Conservation (phyloP, 2,888 invertebrate species). For the Epirrita christyi region DNA sequence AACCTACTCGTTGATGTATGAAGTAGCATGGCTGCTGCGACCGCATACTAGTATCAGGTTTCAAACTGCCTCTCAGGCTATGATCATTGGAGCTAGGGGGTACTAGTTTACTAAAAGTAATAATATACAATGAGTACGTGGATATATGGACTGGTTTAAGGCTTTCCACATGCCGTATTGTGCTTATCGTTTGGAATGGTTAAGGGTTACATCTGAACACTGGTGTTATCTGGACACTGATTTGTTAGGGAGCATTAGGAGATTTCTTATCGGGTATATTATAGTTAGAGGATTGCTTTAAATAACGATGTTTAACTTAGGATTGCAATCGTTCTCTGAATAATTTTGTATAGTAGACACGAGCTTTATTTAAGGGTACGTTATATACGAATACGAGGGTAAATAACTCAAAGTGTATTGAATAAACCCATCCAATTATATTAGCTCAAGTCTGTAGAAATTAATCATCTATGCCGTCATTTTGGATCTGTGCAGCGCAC, state of each 20-base stretch:
- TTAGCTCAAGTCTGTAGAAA: conserved; percentile 6
- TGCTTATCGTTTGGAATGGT: conserved; percentile 16
- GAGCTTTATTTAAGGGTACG: too few species aligned
- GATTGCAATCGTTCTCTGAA: too few species aligned
- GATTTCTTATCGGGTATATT: conserved; percentile 22
- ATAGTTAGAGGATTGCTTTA: too few species aligned
- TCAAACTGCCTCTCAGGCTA: conserved; percentile 30
- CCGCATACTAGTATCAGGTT: conserved; percentile 35
- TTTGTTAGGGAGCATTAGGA: conserved; percentile 19
- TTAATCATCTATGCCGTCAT: conserved; percentile 16
- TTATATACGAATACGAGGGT: too few species aligned
- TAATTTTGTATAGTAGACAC: too few species aligned
- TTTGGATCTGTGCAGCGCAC: conserved; percentile 10
- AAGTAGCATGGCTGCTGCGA: conserved; percentile 46
- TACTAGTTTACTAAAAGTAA: conserved; percentile 24
- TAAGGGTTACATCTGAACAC: conserved; percentile 17
- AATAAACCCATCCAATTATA: conserved; percentile 2
- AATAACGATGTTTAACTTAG: too few species aligned
- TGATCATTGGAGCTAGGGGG: too few species aligned
- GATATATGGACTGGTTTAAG: conserved; percentile 18
- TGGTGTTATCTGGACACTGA: conserved; percentile 17
- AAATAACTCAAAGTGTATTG: too few species aligned
- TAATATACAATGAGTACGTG: conserved; percentile 17
- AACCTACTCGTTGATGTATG: conserved; percentile 36
- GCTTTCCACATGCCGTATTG: conserved; percentile 12